These are phyloP conservation scores for Mylabris sibirica DNA, from an alignment of 2,888 invertebrate genomes.

Conservation along the genomic window DNA sequence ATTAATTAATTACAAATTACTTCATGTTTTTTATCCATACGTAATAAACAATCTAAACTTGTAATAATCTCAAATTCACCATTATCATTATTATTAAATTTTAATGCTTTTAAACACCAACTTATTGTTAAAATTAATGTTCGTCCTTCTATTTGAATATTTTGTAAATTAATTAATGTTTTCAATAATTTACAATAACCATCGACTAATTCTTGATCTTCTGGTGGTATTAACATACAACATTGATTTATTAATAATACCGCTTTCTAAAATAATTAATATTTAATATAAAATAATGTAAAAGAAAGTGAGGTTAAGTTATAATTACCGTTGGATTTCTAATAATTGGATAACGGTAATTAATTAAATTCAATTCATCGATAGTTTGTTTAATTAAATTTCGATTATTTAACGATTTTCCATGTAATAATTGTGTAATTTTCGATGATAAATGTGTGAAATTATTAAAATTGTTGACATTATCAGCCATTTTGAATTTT, in stretches of 20 bases:
- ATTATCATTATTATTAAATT: conserved; percentile 32
- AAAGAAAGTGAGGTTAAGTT: conserved; percentile 27
- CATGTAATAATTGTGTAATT: conserved; percentile 54
- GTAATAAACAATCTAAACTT: conserved; percentile 57
- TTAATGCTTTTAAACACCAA: conserved; percentile 58
- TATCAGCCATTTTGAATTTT: not conserved
- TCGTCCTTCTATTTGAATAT: conserved; percentile 59
- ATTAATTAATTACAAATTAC: conserved; percentile 1
- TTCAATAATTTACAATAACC: conserved; percentile 68
- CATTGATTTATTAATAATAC: conserved; percentile 57
- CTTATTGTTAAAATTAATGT: conserved; percentile 52
- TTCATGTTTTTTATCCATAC: conserved; percentile 16
- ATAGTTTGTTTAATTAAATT: conserved; percentile 65
- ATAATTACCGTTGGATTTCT: conserved; percentile 53
- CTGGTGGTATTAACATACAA: conserved; percentile 57
- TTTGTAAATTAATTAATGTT: conserved; percentile 66
- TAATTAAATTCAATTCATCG: conserved; percentile 70
- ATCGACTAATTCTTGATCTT: conserved; percentile 65
- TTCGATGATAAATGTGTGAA: conserved; percentile 45
- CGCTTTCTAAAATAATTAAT: conserved; percentile 55
- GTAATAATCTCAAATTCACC: conserved; percentile 54
- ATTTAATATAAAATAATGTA: conserved; percentile 20
- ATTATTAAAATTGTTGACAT: conserved; percentile 44
- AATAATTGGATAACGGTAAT: conserved; percentile 62
- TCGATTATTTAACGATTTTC: conserved; percentile 59